These are phyloP conservation scores for Heliconius aoede DNA, from an alignment of 2,888 invertebrate genomes.

Conservation along the genomic window DNA sequence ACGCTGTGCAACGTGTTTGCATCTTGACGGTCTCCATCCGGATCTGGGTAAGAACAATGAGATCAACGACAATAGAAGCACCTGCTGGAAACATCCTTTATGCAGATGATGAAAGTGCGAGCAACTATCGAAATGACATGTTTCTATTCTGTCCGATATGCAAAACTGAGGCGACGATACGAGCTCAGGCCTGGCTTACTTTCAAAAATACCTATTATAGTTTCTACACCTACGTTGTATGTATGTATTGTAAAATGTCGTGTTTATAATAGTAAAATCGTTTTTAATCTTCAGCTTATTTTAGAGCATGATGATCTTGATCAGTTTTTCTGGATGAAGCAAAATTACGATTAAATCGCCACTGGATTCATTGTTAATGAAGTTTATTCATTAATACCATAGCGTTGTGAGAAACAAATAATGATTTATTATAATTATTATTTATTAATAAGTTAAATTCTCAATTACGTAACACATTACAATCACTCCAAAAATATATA, in stretches of 20 bases:
- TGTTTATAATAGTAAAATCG: background rate
- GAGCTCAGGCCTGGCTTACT: constrained; percentile 4
- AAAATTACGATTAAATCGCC: background rate
- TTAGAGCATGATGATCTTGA: no score
- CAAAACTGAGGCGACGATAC: constrained; percentile 7
- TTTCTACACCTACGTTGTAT: background rate
- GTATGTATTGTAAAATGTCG: background rate
- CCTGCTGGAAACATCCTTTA: constrained; percentile 58
- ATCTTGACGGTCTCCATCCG: constrained; percentile 33
- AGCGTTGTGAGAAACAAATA: no score
- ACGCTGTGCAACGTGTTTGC: constrained; percentile 31
- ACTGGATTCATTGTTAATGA: no score
- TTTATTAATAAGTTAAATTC: background rate
- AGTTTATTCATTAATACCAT: no score
- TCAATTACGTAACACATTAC: no score
- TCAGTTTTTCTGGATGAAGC: no score
- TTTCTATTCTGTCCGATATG: constrained; percentile 46
- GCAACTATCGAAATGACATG: constrained; percentile 48
- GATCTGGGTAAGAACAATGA: constrained; percentile 56
- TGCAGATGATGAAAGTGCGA: constrained; percentile 59
- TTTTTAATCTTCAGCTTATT: no score
- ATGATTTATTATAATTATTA: no score
- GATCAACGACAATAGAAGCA: constrained; percentile 60
- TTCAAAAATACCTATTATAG: background rate
- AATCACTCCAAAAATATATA: background rate